Evolutionary conservation across 37 sponge, comb jelly and placozoan genomes (phyloP), one percentile per base, ranked within the genome.

Genomic region (Cliona cf. orientalis): DNA sequence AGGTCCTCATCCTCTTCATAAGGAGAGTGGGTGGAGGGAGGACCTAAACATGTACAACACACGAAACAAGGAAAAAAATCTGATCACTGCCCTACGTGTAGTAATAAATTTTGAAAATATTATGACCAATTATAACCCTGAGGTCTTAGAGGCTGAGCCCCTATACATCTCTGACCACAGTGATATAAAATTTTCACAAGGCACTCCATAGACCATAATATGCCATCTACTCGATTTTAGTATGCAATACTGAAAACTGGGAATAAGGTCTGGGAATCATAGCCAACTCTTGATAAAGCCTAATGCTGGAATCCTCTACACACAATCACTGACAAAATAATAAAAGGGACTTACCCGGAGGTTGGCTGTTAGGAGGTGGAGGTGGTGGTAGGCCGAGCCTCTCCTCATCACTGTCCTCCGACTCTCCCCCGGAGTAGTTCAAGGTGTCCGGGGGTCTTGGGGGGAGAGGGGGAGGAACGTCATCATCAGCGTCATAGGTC

Each of bases 381-480:
- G 79, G 87, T 19, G 76, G 84, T 29, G 75, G 55, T 32, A 1
- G 72, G n/a, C 32, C 37, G 31, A 58, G 74, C 2, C 25, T 33
- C 32, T 49, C 49, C 6, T 57, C 58, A 7, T 33, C 37, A 11
- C 60, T 34, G 5, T 75, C 68, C 46, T 31, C 34, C 23, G 56
- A 60, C 21, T 65, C 41, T 0, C 41, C 71, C 22, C 40, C 19
- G 19, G 46, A 35, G 37, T 67, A 69, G 11, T 39, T 46, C 11
- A 63, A 42, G 1, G 83, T 79, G 29, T 87, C 87, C 21, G 80
- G 71, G 4, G 82, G 84, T 44, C 92, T 74, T 62, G 92, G 92
- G 5, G 92, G 92, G 34, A 88, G 53, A 22, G 92, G 92, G 0
- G 92, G 92, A 46, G 92, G 92, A 5, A 38, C 42, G n/a, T n/a